Base-by-base conservation (phyloP, 2,797 vertebrate genomes). In the Pygocentrus nattereri region DNA sequence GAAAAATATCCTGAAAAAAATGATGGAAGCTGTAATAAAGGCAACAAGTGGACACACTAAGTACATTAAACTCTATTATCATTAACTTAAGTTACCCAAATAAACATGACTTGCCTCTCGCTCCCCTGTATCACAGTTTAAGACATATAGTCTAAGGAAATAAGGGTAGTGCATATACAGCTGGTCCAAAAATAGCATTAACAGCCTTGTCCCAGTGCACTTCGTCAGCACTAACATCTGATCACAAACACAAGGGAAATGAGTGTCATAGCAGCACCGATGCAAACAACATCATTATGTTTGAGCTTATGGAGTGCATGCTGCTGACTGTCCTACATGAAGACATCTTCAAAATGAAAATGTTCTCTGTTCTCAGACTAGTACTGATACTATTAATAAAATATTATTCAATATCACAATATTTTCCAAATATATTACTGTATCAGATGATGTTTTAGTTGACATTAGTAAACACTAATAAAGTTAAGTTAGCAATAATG, bases 181-280 rank as follows among this genome's bases (percentile, higher is more conserved):
- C 61, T 75, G 69, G 64, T 76, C 65, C 78, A 80, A 79, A 80
- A 84, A 84, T 80, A 84, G 78, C 47, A 73, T 30, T 25, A 73
- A 30, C 68, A 80, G 49, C 56, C 58, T 64, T 61, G 59, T 62
- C 44, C 47, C 71, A 81, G 49, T 5, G 31, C 30, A 18, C 31
- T 30, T 62, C 61, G 19, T 65, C 78, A 80, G 75, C 74, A 72
- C 64, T 75, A 54, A 64, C 72, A 67, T 64, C 77, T 83, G 77
- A 75, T 76, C 58, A n/a, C 75, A 68, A 70, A 65, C 71, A 75
- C 77, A 80, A 16, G 31, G 62, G 30, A 62, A 75, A 80, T 71
- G 78, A 61, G 64, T 77, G 73, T 84, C 78, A 84, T 50, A 50
- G 38, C 56, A 62, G 78, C 41, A 18, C 73, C 62, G 72, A 80